Evolutionary conservation across 2,797 vertebrate species (phyloP).

Genomic region (Streptopelia turtur): DNA sequence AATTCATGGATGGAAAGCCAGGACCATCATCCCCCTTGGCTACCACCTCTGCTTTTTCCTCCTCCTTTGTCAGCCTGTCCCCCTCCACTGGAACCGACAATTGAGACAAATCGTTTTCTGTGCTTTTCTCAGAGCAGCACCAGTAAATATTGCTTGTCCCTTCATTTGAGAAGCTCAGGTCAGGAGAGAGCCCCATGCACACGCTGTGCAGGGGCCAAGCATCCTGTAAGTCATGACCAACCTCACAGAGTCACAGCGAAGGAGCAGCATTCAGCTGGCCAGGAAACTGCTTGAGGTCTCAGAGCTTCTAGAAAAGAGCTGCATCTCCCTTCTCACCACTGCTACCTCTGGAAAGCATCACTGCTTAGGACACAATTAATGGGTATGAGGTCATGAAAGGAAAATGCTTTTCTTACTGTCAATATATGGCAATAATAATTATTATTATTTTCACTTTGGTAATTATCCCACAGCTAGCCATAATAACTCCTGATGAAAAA

Average conservation of each 20-base stretch:
- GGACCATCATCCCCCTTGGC: neutral
- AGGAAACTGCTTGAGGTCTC: neutral
- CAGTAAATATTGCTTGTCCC: neutral
- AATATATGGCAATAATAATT: neutral
- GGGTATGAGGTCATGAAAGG: neutral
- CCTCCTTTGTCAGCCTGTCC: neutral
- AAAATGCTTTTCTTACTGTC: neutral
- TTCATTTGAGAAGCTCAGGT: conserved; percentile 6
- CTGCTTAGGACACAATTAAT: neutral
- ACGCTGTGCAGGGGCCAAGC: neutral
- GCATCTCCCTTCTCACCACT: neutral
- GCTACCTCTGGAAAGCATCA: neutral
- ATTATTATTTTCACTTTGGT: neutral
- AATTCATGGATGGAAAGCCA: neutral
- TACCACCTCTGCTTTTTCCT: neutral
- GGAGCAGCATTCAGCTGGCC: neutral
- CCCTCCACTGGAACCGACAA: neutral
- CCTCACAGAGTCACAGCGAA: neutral
- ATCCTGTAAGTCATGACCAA: neutral
- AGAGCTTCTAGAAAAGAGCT: neutral
- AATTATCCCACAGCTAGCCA: neutral
- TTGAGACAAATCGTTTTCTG: conserved; percentile 13
- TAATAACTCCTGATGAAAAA: neutral
- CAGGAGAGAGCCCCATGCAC: neutral
- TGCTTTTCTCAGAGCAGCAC: neutral